A percentile compares a stretch with the other conserved stretches of the same genome.
Conservation (phyloP, 2,113 vertebrate species). For the Periophthalmodon schlosseri region DNA sequence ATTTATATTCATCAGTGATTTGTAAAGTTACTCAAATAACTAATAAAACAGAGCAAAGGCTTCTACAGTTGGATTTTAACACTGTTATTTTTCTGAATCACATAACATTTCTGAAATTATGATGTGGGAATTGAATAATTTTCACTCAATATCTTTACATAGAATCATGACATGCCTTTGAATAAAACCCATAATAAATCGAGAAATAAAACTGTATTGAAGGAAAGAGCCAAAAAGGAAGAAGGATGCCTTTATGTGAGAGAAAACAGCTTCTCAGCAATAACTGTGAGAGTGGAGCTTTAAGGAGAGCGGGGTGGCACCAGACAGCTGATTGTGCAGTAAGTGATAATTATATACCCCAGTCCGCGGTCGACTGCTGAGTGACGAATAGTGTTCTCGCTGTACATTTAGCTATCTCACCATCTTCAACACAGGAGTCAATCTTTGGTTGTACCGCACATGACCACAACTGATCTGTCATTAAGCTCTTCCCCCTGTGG, state of each 20-base stretch:
- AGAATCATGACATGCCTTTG: constrained; percentile 7
- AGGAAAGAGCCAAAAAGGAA: constrained; percentile 17
- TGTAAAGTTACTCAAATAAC: too few species aligned
- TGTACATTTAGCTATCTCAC: constrained; percentile 45
- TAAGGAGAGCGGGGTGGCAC: constrained; percentile 49
- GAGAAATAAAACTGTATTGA: constrained; percentile 7
- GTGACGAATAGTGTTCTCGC: constrained; percentile 57
- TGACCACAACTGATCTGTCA: constrained; percentile 32
- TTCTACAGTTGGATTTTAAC: too few species aligned
- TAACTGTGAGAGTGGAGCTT: constrained; percentile 41
- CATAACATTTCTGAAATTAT: not conserved
- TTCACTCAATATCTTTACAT: not conserved
- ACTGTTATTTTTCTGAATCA: not conserved
- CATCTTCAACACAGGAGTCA: constrained; percentile 31
- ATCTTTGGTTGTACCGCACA: constrained; percentile 11
- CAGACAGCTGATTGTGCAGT: constrained; percentile 66
- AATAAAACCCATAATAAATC: constrained; percentile 17
- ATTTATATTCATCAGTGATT: too few species aligned
- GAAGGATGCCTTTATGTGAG: constrained; percentile 13
- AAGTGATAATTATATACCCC: constrained; percentile 69
- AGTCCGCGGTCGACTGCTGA: constrained; percentile 58
- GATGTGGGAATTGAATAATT: not conserved
- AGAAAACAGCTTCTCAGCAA: constrained; percentile 29
- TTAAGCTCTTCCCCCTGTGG: constrained; percentile 35
- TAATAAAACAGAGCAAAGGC: too few species aligned